Conservation (phyloP, 2,888 invertebrate species). For the Hymenopus coronatus region DNA sequence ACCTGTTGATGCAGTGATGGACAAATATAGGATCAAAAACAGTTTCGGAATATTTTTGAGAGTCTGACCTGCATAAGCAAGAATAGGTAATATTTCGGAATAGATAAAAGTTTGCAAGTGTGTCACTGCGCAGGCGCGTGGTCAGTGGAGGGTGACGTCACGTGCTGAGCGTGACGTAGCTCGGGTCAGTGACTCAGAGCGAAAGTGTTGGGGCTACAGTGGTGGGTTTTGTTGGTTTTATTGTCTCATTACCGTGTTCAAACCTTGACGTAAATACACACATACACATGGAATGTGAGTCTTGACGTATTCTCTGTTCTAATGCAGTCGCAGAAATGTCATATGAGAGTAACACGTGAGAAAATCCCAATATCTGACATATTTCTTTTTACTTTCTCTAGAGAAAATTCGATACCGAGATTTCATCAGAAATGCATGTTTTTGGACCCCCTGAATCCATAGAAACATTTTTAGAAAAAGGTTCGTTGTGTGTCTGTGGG, state of each 20-base stretch:
- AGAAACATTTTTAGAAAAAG: too few species aligned
- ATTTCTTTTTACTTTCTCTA: too few species aligned
- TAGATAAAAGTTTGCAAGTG: neutral
- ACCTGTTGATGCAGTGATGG: too few species aligned
- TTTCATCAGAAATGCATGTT: too few species aligned
- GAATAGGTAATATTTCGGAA: neutral
- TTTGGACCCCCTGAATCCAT: too few species aligned
- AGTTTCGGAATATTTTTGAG: too few species aligned
- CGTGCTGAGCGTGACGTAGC: slow-evolving; percentile 14
- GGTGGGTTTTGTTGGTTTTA: neutral
- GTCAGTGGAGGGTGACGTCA: slow-evolving; percentile 10
- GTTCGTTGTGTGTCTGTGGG: too few species aligned
- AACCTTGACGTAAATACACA: neutral
- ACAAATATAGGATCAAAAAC: too few species aligned
- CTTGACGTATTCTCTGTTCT: neutral
- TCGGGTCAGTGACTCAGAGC: slow-evolving; percentile 16
- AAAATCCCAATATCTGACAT: too few species aligned
- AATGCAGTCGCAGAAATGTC: too few species aligned
- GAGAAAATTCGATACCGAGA: too few species aligned
- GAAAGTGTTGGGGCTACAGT: slow-evolving; percentile 1
- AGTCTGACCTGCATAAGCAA: neutral
- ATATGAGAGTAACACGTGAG: too few species aligned
- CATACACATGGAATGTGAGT: neutral
- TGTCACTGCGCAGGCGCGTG: neutral
- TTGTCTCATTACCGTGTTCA: neutral